Base-by-base conservation (phyloP, 2,888 invertebrate species). In the Trichacis sp. region DNA sequence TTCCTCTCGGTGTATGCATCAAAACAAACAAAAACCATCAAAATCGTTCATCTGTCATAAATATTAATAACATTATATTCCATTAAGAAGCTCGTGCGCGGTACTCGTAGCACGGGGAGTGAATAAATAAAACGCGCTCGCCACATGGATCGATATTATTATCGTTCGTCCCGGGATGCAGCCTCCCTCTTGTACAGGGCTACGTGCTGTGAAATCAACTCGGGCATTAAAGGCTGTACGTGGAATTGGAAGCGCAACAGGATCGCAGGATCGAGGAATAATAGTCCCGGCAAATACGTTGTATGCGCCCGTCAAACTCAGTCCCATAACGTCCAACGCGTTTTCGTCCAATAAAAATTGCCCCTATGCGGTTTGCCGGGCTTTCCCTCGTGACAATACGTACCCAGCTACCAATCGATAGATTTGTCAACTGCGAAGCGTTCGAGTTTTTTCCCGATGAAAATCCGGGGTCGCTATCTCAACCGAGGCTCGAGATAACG, bases 221-320 rank as follows among this genome's bases (percentile, higher is more conserved):
- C 59, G 59, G n/a, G 59, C 63, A 64, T 67, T 67, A 63, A 64
- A 64, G 61, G 64, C 48, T 57, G 64, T 64, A 64, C 64, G 57
- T 58, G 63, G 52, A 55, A 64, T 68, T 61, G 68, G 56, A 68
- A 36, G 63, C 63, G 67, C 67, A 68, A 68, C 67, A 68, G 67
- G 68, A 68, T 64, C 63, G 57, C 47, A 57, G 55, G 57, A 67
- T 67, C 53, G 67, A 51, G 52, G 55, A 68, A 68, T 64, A 64
- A 68, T 64, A 61, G 60, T 61, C 61, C 64, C 61, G 55, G 58
- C 68, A 58, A 64, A 60, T 52, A 51, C 63, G 57, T 24, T 50
- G 33, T 47, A 55, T 54, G 49, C 58, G 53, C 47, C 56, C 54
- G 63, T 64, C 60, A 54, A 57, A 61, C 42, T 11, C 57, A 4